These are phyloP conservation scores for Diarsia brunnea DNA, from an alignment of 2,888 invertebrate species.

Conservation along the genomic window DNA sequence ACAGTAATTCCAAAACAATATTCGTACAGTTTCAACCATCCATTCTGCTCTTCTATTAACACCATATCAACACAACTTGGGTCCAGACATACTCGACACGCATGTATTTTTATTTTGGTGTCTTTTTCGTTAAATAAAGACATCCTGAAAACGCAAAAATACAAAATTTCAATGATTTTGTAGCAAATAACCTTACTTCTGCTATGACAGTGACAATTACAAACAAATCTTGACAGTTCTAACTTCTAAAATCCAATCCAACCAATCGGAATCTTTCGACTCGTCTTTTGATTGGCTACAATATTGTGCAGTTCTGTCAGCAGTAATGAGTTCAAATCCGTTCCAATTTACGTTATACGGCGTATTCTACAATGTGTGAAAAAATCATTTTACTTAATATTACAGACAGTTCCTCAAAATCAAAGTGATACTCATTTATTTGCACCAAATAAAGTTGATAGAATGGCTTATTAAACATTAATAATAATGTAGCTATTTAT, in stretches of 20 bases:
- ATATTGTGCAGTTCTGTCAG: too few species aligned
- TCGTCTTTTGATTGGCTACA: constrained; percentile 12
- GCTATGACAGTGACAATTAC: constrained; percentile 5
- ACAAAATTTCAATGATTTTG: neutral
- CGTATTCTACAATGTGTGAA: too few species aligned
- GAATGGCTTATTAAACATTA: too few species aligned
- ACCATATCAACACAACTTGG: constrained; percentile 60
- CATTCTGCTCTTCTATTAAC: constrained; percentile 54
- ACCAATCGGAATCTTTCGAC: neutral
- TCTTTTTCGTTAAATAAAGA: neutral
- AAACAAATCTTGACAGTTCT: neutral
- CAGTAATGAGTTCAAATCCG: too few species aligned
- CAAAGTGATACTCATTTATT: too few species aligned
- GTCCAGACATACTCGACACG: constrained; percentile 76
- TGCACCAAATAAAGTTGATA: too few species aligned
- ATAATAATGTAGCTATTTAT: too few species aligned
- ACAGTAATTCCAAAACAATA: constrained; percentile 77
- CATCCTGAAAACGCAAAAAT: constrained; percentile 11
- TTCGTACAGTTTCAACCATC: constrained; percentile 69
- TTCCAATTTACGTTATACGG: too few species aligned
- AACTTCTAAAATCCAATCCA: too few species aligned
- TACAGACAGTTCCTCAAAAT: too few species aligned
- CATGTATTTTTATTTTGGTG: constrained; percentile 27
- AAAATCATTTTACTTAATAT: too few species aligned
- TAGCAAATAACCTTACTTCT: neutral